phyloP scores from a whole-genome alignment of 2,113 vertebrate genomes.

The Pygoscelis adeliae region DNA sequence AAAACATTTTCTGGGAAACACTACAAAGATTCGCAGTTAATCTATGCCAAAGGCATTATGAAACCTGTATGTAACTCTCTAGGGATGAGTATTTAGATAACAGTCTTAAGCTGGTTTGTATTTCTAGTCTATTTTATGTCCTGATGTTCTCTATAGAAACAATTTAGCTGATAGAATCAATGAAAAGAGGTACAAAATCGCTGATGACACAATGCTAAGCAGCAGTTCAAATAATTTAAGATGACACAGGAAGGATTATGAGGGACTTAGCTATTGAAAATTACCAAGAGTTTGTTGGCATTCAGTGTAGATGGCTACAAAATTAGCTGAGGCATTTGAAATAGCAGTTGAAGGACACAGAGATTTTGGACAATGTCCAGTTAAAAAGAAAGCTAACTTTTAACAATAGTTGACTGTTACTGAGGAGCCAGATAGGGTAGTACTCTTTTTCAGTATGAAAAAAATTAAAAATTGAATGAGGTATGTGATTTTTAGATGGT shows the following conservation, averaged over 20 bases:
- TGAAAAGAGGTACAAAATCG: slow-evolving; percentile 38
- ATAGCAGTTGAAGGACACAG: slow-evolving; percentile 59
- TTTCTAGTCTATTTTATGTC: slow-evolving; percentile 7
- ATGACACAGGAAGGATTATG: slow-evolving; percentile 61
- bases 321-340: slow-evolving; percentile 57
- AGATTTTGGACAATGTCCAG: slow-evolving; percentile 8
- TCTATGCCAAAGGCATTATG: not conserved
- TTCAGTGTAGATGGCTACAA: slow-evolving; percentile 27
- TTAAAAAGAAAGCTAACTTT: slow-evolving; percentile 18
- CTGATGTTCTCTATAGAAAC: slow-evolving; percentile 17
- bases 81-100: not conserved
- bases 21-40: not conserved
- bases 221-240: slow-evolving; percentile 59
- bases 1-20: not conserved
- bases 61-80: not conserved
- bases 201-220: slow-evolving; percentile 64
- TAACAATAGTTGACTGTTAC: not conserved
- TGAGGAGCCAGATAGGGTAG: not conserved
- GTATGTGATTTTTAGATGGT: not conserved
- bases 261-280: slow-evolving; percentile 48
- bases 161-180: slow-evolving; percentile 67
- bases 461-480: not conserved
- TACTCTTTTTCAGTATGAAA: not conserved
- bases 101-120: not conserved
- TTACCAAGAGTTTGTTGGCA: slow-evolving; percentile 34